Conservation (phyloP, 2,888 invertebrate genomes). For the Lithophane semibrunnea region DNA sequence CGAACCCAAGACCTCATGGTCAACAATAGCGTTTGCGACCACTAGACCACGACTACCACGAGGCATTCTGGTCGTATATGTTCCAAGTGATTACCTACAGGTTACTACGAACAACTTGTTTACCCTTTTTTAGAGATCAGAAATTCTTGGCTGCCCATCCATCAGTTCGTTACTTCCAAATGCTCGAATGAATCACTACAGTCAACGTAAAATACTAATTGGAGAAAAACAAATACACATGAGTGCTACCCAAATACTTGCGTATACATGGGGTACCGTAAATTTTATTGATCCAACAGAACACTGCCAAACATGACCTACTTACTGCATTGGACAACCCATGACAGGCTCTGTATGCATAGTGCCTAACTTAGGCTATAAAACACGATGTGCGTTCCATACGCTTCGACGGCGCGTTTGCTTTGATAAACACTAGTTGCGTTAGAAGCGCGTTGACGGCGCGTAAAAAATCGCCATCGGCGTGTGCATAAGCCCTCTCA, state of each 20-base stretch:
- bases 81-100: not conserved
- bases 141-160: not conserved
- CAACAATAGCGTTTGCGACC: too few species aligned
- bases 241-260: not conserved
- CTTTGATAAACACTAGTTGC: not conserved
- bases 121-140: not conserved
- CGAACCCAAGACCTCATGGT: not conserved
- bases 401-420: not conserved
- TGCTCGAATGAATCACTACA: constrained; percentile 31
- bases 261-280: constrained; percentile 8
- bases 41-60: not conserved
- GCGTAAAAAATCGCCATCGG: not conserved
- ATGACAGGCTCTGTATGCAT: not conserved
- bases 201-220: constrained; percentile 22
- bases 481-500: not conserved
- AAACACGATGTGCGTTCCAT: too few species aligned
- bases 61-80: not conserved
- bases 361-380: too few species aligned
- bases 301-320: not conserved
- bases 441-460: not conserved
- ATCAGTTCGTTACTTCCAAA: constrained; percentile 17
- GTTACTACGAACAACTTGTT: not conserved
- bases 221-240: constrained; percentile 24
- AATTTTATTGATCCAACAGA: not conserved
- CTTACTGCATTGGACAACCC: not conserved